A percentile compares a stretch with the other conserved stretches of the same genome.
These are phyloP conservation scores for Rhagoletis zephyria DNA, from an alignment of 1,140 invertebrate genomes.

Conservation along the genomic window DNA sequence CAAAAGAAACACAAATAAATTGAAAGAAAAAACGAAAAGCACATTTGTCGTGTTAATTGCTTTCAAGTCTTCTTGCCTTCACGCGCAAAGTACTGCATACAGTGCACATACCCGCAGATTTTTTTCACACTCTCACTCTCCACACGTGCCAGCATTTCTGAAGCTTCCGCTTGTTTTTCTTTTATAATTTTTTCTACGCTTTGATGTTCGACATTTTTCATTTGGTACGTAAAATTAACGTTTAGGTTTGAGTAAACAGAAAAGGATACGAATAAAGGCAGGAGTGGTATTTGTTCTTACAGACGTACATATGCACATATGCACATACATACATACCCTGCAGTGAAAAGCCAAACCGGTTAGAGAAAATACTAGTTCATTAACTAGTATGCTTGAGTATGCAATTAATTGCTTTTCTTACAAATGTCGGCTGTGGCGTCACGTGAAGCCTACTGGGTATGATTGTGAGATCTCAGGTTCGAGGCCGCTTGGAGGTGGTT, in stretches of 20 bases:
- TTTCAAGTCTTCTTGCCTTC: conserved; percentile 18
- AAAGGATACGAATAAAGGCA: neutral
- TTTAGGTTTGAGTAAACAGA: neutral
- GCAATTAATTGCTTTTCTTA: too few species aligned
- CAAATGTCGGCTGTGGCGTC: too few species aligned
- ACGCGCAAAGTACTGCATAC: neutral
- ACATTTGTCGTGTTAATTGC: conserved; percentile 46
- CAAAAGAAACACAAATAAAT: conserved; percentile 16
- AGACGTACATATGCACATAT: too few species aligned
- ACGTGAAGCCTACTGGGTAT: too few species aligned
- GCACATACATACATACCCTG: too few species aligned
- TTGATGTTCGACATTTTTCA: conserved; percentile 27
- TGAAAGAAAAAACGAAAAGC: conserved; percentile 28
- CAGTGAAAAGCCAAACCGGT: too few species aligned
- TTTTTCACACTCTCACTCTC: neutral
- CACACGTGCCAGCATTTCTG: neutral
- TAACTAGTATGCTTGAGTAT: too few species aligned
- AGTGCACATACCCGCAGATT: too few species aligned
- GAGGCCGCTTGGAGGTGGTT: too few species aligned
- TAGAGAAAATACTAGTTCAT: too few species aligned
- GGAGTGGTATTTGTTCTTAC: too few species aligned
- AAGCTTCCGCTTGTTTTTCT: neutral
- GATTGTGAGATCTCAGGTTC: too few species aligned
- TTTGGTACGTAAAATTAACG: conserved; percentile 21
- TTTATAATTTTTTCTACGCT: neutral